A percentile compares a stretch with the other conserved stretches of the same genome.
Evolutionary conservation across 2,113 vertebrate genomes (phyloP).

Genomic region (Morone saxatilis): DNA sequence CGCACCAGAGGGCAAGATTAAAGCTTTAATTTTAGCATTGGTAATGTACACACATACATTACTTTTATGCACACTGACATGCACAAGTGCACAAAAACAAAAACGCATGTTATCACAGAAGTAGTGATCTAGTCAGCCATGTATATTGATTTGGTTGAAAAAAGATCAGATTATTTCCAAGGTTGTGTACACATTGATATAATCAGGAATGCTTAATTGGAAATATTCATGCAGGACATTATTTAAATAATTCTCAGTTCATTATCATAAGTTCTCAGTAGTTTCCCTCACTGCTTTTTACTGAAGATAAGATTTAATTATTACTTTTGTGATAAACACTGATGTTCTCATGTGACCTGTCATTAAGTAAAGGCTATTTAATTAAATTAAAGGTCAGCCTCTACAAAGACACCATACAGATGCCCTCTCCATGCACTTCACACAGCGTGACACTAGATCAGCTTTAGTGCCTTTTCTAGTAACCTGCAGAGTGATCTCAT

Average conservation of each 20-base stretch:
- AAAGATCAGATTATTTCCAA: conserved; percentile 66
- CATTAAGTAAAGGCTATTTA: conserved; percentile 22
- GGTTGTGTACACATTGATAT: conserved; percentile 57
- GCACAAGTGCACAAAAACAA: conserved; percentile 29
- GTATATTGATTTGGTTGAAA: conserved; percentile 34
- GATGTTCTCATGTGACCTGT: conserved; percentile 20
- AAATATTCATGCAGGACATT: conserved; percentile 58
- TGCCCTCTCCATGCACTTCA: not conserved
- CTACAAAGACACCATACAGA: conserved; percentile 3
- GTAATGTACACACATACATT: conserved; percentile 2
- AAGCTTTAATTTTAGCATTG: conserved; percentile 26
- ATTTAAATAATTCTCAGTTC: conserved; percentile 52
- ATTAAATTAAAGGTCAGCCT: conserved; percentile 52
- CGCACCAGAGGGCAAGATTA: conserved; percentile 15
- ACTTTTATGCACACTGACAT: conserved; percentile 16
- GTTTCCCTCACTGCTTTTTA: conserved; percentile 24
- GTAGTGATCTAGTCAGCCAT: conserved; percentile 34
- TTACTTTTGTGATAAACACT: conserved; percentile 11
- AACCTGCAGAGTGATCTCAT: not conserved
- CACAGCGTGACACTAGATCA: not conserved
- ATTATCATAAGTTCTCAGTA: conserved; percentile 46
- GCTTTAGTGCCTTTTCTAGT: not conserved
- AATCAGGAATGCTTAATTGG: conserved; percentile 62
- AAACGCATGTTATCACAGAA: conserved; percentile 9
- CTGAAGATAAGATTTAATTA: conserved; percentile 31